Evolutionary conservation across 2,113 vertebrate species (phyloP).

Genomic region (Campylorhamphus procurvoides): DNA sequence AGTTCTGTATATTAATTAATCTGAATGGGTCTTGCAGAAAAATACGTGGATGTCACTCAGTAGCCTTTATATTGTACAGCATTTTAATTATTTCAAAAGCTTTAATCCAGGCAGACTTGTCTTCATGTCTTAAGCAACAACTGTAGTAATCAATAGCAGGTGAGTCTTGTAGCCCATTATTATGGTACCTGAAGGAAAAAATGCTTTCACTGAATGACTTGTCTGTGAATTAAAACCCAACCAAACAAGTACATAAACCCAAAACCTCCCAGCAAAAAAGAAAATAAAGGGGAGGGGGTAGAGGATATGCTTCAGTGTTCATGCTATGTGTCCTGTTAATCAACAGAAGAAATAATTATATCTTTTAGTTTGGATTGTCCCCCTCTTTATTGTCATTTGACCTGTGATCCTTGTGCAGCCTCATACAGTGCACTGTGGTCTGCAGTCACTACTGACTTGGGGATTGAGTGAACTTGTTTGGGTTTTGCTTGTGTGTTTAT

Average conservation of each 20-base stretch:
- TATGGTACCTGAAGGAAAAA: background rate
- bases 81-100: background rate
- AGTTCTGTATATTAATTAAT: background rate
- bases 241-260: background rate
- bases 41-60: background rate
- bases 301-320: background rate
- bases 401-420: background rate
- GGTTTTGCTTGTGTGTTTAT: background rate
- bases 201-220: background rate
- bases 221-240: background rate
- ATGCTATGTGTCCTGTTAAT: background rate
- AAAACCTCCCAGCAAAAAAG: background rate
- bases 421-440: fast-evolving
- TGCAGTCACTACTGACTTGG: background rate
- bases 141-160: background rate
- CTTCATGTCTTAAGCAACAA: background rate
- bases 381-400: background rate
- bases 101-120: background rate
- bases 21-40: background rate
- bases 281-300: background rate
- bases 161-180: background rate
- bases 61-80: background rate
- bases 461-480: background rate
- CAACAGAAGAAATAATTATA: background rate
- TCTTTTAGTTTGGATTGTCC: background rate